These are phyloP conservation scores for Calameuta filiformis DNA, from an alignment of 2,888 invertebrate genomes.

Conservation along the genomic window DNA sequence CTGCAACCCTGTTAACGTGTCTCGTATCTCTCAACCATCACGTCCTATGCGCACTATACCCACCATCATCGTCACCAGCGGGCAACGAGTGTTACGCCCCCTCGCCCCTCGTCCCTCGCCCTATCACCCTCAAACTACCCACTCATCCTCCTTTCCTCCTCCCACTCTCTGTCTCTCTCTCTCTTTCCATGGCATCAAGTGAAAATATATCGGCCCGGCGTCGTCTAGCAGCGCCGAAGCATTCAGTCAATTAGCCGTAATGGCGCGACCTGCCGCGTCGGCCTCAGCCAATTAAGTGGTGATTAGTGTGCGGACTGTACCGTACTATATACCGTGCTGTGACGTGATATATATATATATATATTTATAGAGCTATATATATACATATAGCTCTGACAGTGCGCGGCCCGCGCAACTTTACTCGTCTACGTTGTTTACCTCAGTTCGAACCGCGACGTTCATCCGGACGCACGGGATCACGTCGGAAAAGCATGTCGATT, in stretches of 20 bases:
- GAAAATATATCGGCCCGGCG: slow-evolving; percentile 16
- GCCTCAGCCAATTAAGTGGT: slow-evolving; percentile 52
- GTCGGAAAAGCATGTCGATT: neutral
- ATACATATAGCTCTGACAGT: neutral
- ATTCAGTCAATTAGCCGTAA: slow-evolving; percentile 51
- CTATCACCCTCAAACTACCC: neutral
- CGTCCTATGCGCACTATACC: neutral
- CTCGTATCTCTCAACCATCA: neutral
- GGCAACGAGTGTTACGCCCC: neutral
- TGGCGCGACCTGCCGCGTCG: slow-evolving; percentile 49
- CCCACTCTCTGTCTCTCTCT: slow-evolving; percentile 5
- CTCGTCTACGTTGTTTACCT: neutral
- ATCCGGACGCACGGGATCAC: neutral
- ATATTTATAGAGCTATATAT: too few species aligned
- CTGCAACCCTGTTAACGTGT: neutral
- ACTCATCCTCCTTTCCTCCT: neutral
- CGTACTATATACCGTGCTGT: slow-evolving; percentile 4
- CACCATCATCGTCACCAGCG: neutral
- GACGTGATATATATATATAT: neutral
- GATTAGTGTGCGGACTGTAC: slow-evolving; percentile 43
- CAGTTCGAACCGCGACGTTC: neutral
- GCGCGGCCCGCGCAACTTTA: neutral
- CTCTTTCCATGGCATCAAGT: neutral
- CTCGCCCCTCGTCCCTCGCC: neutral
- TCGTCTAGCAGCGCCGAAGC: slow-evolving; percentile 41